Base-by-base conservation (phyloP, 2,888 invertebrate species). In the Drosophila histrio region DNA sequence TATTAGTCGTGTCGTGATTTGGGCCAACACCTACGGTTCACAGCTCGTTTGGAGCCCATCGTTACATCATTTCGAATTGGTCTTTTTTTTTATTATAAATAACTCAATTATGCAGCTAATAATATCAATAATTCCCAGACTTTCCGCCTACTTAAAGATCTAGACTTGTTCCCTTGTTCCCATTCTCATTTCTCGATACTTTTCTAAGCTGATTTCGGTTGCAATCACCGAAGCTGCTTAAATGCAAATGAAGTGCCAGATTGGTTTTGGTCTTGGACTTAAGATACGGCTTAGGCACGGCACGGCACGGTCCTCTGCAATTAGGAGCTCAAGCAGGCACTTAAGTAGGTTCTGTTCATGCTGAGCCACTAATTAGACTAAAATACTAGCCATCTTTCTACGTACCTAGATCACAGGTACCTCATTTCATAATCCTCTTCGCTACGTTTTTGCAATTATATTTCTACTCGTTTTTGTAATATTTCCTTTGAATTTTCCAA, bases 51-150 rank as follows among this genome's bases (percentile, higher is more conserved):
- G 30, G 34, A 52, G 36, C 11, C 22, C n/a, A 50, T 53, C 62
- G 72, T 87, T 87, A 68, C 82, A 78, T 82, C 67, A 87, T 69
- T 71, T 61, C 38, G 7, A 26, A 22, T 38, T 32, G 26, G 34
- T 21, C 7, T 56, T 62, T 32, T 59, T 61, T 43, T 39, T 67
- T 78, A 70, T 67, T 78, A 70, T 78, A 83, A 83, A 85, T 83
- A 73, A 71, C 85, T 73, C 82, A 83, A 87, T 83, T 87, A 83
- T 87, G 73, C 22, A 62, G 64, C 87, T 81, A 81, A 82, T 87
- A 70, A 70, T 75, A 58, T 62, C 77, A 64, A 87, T 81, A 77
- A 84, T 71, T 80, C 81, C 26, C 68, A 66, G 52, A 34, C 34
- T 21, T 15, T 41, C 30, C 84, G 84, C 80, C 80, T 39, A 81